Evolutionary conservation across 2,113 vertebrate species (phyloP), one percentile per base, ranked within the genome.

Genomic region (Cynoglossus semilaevis): DNA sequence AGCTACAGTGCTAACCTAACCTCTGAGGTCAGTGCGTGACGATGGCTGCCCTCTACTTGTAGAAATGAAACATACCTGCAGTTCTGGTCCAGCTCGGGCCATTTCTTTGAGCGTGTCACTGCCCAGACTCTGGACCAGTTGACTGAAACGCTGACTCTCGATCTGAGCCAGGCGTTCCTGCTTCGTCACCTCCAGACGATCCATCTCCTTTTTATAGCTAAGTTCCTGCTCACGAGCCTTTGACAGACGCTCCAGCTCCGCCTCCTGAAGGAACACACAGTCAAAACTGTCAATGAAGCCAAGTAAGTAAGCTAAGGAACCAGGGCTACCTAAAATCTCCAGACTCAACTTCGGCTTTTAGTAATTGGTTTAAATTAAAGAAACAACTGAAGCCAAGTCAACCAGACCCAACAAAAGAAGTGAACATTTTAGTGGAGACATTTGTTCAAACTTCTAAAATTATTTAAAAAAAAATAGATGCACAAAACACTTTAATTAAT

Each of bases 141-240:
- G 55, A 19, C 80, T 75, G 85, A 96, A 94, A 64, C 91, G 90
- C 12, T 84, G 72, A 10, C 82, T 87, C 77, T 94, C 93, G 7
- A 95, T 89, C 4, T 86, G 67, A 0, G 89, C 69, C 58, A 94
- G 64, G 7, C 81, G 87, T 75, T 92, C 72, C 34, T 92, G 88
- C 64, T 90, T 94, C 10, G 85, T 87, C 63, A 93, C 82, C 16
- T 95, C 94, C 80, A 93, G 87, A 0, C 37, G 36, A 51, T 93
- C 87, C 58, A 92, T 81, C 15, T 92, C 81, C 70, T 82, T 88
- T 76, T 88, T 79, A 0, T 92, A 95, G 48, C 0, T 9, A 56
- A 95, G 83, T 72, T 95, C 93, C 63, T 92, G 90, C 40, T 92
- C 89, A 0, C 92, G 88, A 0, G 91, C 92, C 76, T 93, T 91